Conservation (phyloP, 2,888 invertebrate genomes). For the Lepidonotus clava region DNA sequence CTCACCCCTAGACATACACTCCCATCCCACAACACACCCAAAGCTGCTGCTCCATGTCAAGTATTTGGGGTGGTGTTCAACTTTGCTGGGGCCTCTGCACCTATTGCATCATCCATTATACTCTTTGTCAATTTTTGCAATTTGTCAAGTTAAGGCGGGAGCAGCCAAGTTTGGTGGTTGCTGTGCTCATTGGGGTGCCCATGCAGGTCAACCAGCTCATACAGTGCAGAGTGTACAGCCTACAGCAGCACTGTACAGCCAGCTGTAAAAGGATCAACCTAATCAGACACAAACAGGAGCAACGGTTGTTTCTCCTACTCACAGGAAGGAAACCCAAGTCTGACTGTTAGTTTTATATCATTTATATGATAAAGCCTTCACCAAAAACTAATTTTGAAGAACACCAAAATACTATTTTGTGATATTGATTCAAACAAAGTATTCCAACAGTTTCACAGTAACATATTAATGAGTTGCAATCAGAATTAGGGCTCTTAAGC, state of each 20-base stretch:
- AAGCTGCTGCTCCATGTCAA: conserved; percentile 10
- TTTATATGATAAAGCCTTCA: too few species aligned
- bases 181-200: background rate
- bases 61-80: conserved; percentile 51
- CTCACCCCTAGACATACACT: background rate
- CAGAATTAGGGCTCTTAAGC: too few species aligned
- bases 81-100: conserved; percentile 26
- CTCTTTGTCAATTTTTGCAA: conserved; percentile 48
- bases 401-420: too few species aligned
- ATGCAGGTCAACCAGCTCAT: conserved; percentile 23
- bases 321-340: too few species aligned
- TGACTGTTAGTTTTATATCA: too few species aligned
- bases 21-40: background rate
- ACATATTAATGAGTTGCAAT: too few species aligned
- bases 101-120: conserved; percentile 18
- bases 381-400: too few species aligned
- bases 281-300: too few species aligned
- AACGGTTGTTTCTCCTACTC: too few species aligned
- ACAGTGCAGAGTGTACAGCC: conserved; percentile 34
- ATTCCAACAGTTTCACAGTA: too few species aligned
- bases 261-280: too few species aligned
- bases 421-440: too few species aligned
- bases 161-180: conserved; percentile 44
- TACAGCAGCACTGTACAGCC: conserved; percentile 8
- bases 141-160: conserved; percentile 23